Conservation (phyloP, 2,113 vertebrate species). For the Genyomyrus donnyi region DNA sequence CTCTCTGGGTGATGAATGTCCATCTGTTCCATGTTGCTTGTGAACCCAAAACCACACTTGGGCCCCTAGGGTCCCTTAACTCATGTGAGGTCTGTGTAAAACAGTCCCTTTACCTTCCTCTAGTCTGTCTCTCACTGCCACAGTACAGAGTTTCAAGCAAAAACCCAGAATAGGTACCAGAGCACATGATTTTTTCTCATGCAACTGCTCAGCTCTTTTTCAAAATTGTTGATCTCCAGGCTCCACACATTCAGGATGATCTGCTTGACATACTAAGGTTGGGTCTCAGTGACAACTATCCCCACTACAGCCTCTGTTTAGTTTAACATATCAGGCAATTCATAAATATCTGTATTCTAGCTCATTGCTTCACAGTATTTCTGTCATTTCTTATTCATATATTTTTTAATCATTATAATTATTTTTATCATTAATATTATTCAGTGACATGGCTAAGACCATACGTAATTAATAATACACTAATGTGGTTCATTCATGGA, state of each 20-base stretch:
- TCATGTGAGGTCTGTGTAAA: background rate
- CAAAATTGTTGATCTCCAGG: too few relatives aligned
- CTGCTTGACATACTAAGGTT: too few relatives aligned
- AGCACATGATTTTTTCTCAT: too few relatives aligned
- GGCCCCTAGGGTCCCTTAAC: background rate
- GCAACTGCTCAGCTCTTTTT: too few relatives aligned
- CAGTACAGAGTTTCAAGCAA: too few relatives aligned
- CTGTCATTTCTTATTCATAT: background rate
- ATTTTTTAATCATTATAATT: background rate
- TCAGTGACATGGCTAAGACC: background rate
- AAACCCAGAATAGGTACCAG: too few relatives aligned
- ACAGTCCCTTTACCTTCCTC: background rate
- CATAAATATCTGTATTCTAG: background rate
- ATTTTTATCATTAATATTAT: background rate
- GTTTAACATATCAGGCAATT: background rate
- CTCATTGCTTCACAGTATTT: background rate
- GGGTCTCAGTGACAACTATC: too few relatives aligned
- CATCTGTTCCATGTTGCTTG: constrained; percentile 31
- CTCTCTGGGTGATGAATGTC: constrained; percentile 17
- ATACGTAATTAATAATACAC: background rate
- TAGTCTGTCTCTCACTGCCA: too few relatives aligned
- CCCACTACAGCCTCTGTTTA: too few relatives aligned
- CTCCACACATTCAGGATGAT: too few relatives aligned
- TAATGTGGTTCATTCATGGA: background rate
- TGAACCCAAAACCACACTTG: background rate